phyloP scores from a whole-genome alignment of 2,888 invertebrate species.

The Laothoe populi region DNA sequence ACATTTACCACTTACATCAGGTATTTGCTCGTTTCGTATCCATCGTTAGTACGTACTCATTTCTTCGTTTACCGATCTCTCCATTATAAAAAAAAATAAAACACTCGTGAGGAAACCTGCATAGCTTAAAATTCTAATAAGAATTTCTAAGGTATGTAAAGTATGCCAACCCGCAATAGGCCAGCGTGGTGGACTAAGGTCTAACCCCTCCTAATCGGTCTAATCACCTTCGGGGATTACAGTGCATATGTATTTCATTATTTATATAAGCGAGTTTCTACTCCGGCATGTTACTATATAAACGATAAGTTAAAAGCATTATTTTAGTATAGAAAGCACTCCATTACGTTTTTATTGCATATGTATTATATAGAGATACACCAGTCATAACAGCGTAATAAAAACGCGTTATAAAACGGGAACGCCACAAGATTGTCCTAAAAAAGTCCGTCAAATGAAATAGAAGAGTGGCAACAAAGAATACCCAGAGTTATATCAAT shows the following conservation, averaged over 20 bases:
- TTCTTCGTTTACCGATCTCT: no score
- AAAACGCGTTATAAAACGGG: conserved; percentile 44
- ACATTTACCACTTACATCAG: no score
- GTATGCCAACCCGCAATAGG: no score
- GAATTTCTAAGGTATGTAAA: no score
- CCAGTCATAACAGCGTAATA: conserved; percentile 31
- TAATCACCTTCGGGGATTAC: no score
- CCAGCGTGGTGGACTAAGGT: no score
- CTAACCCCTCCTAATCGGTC: no score
- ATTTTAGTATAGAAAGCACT: conserved; percentile 18
- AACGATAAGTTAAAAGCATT: conserved; percentile 15
- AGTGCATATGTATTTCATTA: neutral
- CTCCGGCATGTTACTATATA: neutral
- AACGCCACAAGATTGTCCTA: conserved; percentile 37
- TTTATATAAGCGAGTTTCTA: neutral
- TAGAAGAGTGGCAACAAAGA: conserved; percentile 57
- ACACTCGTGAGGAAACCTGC: no score
- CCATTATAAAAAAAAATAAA: no score
- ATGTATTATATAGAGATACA: conserved; percentile 23
- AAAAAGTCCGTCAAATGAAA: conserved; percentile 52
- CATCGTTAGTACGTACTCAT: no score
- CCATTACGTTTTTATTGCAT: conserved; percentile 15
- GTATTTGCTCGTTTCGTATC: no score
- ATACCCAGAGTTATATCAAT: conserved; percentile 60
- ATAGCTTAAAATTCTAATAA: no score